Evolutionary conservation across 1,140 invertebrate genomes (phyloP).

Genomic region (Drosophila tristis): DNA sequence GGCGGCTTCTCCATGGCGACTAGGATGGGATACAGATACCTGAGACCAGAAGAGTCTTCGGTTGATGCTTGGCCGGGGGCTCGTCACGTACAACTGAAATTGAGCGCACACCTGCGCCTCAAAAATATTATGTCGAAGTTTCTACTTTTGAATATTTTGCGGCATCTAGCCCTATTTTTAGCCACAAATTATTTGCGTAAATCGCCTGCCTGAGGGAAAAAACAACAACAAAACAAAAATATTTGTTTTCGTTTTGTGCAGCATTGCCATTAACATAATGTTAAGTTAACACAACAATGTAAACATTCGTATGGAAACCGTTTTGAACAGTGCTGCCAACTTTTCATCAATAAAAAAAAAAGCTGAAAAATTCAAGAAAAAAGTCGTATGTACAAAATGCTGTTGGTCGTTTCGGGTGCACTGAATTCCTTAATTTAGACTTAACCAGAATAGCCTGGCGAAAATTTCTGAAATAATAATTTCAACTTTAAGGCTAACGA

Average conservation of each 20-base stretch:
- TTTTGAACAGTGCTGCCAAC: no score
- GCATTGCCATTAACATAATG: no score
- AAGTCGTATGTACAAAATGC: no score
- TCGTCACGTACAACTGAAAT: slow-evolving; percentile 44
- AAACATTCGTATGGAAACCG: no score
- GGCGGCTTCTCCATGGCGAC: background rate
- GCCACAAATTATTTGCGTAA: slow-evolving; percentile 65
- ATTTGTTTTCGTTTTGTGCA: slow-evolving; percentile 12
- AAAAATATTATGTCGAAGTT: slow-evolving; percentile 64
- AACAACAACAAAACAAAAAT: slow-evolving; percentile 24
- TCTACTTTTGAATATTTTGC: slow-evolving; percentile 60
- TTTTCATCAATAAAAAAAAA: no score
- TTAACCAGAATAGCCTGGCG: no score
- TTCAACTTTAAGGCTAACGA: no score
- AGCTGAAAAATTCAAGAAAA: no score
- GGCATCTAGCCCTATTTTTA: slow-evolving; percentile 70
- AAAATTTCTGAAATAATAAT: no score
- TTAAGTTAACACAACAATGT: no score
- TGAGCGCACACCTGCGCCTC: slow-evolving; percentile 54
- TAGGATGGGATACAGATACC: background rate
- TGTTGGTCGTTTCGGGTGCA: no score
- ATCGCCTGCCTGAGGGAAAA: slow-evolving; percentile 30
- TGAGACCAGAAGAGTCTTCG: background rate
- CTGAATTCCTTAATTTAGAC: no score
- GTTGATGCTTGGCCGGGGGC: slow-evolving; percentile 33